Evolutionary conservation across 2,888 invertebrate genomes (phyloP).

Genomic region (Eueremaeus valkanovi): DNA sequence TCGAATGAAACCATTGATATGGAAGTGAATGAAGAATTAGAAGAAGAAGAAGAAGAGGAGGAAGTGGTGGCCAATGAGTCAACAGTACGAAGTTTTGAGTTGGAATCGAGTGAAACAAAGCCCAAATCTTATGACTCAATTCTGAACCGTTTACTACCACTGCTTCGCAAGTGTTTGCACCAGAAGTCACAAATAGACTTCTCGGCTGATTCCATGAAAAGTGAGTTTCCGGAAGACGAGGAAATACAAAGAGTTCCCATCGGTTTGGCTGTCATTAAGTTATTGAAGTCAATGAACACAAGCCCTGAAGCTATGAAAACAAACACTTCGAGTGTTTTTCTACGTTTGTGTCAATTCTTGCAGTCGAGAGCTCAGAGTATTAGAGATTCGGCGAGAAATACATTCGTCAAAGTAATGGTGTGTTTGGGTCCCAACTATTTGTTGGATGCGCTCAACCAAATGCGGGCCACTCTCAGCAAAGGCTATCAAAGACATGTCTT

Average conservation of each 20-base stretch:
- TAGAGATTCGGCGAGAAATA: slow-evolving; percentile 76
- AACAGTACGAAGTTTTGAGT: too few relatives aligned
- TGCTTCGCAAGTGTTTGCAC: slow-evolving; percentile 66
- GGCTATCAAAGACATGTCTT: slow-evolving; percentile 94
- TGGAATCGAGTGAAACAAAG: too few relatives aligned
- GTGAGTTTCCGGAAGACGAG: slow-evolving; percentile 58
- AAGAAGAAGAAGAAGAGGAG: slow-evolving; percentile 49
- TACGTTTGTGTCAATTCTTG: slow-evolving; percentile 74
- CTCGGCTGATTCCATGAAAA: slow-evolving; percentile 58
- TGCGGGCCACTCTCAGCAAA: slow-evolving; percentile 71
- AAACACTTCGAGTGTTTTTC: slow-evolving; percentile 75
- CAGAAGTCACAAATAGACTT: slow-evolving; percentile 58
- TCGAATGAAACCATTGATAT: neutral
- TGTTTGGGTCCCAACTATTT: slow-evolving; percentile 79
- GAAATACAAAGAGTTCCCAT: slow-evolving; percentile 86
- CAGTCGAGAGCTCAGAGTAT: slow-evolving; percentile 84
- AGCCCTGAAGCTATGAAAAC: slow-evolving; percentile 63
- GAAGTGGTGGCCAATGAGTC: slow-evolving; percentile 7
- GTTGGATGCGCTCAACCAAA: slow-evolving; percentile 69
- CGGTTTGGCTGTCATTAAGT: slow-evolving; percentile 83
- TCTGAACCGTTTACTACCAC: slow-evolving; percentile 69
- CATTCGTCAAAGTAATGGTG: slow-evolving; percentile 83
- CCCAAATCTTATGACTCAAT: slow-evolving; percentile 69
- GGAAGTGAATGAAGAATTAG: slow-evolving; percentile 41
- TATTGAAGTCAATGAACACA: slow-evolving; percentile 76